phyloP scores from a whole-genome alignment of 1,140 invertebrate species.

The Homalodisca vitripennis region DNA sequence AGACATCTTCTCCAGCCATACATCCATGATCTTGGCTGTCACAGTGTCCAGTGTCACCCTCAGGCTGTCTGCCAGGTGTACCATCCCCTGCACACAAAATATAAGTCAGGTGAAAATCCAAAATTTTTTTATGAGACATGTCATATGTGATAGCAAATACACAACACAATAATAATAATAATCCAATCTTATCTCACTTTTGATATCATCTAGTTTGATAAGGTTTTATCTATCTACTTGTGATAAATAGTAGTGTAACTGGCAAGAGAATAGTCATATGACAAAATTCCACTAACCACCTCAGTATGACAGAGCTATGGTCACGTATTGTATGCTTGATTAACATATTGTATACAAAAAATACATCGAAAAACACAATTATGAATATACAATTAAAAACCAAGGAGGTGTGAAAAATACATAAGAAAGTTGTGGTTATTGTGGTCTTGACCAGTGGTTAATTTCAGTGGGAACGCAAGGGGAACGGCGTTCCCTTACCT shows the following conservation, averaged over 20 bases:
- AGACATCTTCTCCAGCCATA: slow-evolving; percentile 79
- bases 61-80: slow-evolving; percentile 44
- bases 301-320: too few species aligned
- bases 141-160: slow-evolving; percentile 24
- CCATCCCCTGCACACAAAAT: slow-evolving; percentile 56
- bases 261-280: background rate
- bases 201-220: slow-evolving; percentile 15
- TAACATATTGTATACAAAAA: too few species aligned
- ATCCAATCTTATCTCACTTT: slow-evolving; percentile 12
- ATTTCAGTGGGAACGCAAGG: too few species aligned
- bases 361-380: too few species aligned
- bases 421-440: too few species aligned
- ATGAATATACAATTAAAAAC: too few species aligned
- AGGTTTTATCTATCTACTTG: background rate
- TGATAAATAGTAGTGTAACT: background rate
- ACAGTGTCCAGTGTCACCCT: slow-evolving; percentile 51
- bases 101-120: slow-evolving; percentile 41
- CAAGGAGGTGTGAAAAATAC: too few species aligned
- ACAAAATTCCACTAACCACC: too few species aligned
- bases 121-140: slow-evolving; percentile 29
- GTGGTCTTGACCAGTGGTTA: too few species aligned
- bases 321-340: too few species aligned
- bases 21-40: slow-evolving; percentile 66
- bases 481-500: too few species aligned
- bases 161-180: slow-evolving; percentile 9